These are phyloP conservation scores for Pelobates cultripes DNA, from an alignment of 2,797 vertebrate genomes.

Conservation along the genomic window DNA sequence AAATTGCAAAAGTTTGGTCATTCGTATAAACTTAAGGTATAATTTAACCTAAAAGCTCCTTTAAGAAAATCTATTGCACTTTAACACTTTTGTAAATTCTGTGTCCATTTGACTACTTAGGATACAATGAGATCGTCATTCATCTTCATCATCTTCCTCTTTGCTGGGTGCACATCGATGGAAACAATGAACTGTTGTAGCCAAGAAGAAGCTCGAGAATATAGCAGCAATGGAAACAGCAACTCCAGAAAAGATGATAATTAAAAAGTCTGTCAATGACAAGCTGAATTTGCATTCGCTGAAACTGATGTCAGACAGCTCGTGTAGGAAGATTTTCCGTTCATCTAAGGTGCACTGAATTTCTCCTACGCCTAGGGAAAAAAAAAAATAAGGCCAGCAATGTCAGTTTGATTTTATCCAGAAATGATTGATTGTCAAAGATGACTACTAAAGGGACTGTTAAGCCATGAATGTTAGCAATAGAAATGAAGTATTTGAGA, in stretches of 20 bases:
- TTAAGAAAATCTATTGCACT: neutral
- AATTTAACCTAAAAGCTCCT: neutral
- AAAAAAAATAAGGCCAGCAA: neutral
- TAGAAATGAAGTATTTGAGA: no score
- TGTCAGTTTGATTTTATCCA: neutral
- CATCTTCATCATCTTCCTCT: constrained; percentile 88
- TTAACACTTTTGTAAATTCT: neutral
- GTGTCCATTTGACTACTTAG: neutral
- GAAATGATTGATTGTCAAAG: neutral
- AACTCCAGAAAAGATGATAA: constrained; percentile 97
- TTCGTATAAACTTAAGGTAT: no score
- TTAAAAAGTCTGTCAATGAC: constrained; percentile 92
- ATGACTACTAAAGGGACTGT: neutral
- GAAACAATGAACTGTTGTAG: constrained; percentile 95
- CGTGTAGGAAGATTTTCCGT: constrained; percentile 83
- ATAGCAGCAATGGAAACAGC: constrained; percentile 95
- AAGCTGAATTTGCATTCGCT: constrained; percentile 92
- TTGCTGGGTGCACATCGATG: constrained; percentile 90
- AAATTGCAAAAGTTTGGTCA: no score
- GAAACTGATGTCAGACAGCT: constrained; percentile 95
- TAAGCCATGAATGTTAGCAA: neutral
- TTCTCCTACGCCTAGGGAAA: constrained; percentile 81
- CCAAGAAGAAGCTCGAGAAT: constrained; percentile 96
- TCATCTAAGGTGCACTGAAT: constrained; percentile 94
- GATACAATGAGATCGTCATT: constrained; percentile 65